Conservation (phyloP, 2,797 vertebrate species). For the Geotrypetes seraphini region DNA sequence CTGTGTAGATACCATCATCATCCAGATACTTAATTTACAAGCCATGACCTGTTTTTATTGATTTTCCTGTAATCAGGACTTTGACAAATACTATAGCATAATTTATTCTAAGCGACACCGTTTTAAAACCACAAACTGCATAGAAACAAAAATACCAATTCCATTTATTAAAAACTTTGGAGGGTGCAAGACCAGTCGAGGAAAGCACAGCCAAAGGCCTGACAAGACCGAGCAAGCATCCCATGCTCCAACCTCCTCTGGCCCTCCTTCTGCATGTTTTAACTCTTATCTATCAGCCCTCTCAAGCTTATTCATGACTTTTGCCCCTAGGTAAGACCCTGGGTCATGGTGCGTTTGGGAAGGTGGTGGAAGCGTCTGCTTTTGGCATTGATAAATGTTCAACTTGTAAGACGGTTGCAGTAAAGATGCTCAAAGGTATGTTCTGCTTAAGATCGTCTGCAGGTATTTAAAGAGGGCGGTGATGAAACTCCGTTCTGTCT, state of each 20-base stretch:
- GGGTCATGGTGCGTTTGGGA: slow-evolving; percentile 89
- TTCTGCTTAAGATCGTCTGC: slow-evolving; percentile 24
- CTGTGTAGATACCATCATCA: too few relatives aligned
- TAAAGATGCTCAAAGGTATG: slow-evolving; percentile 95
- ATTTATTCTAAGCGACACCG: too few relatives aligned
- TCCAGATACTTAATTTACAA: too few relatives aligned
- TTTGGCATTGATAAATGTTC: slow-evolving; percentile 93
- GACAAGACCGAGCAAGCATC: slow-evolving; percentile 6
- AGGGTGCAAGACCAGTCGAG: neutral
- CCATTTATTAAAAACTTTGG: too few relatives aligned
- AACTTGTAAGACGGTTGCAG: slow-evolving; percentile 92
- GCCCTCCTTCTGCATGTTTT: slow-evolving; percentile 10
- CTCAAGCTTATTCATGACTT: slow-evolving; percentile 36
- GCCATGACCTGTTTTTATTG: too few relatives aligned
- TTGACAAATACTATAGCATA: too few relatives aligned
- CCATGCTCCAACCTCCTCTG: slow-evolving; percentile 12
- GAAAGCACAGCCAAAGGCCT: neutral
- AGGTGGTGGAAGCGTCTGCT: slow-evolving; percentile 88
- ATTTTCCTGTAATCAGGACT: too few relatives aligned
- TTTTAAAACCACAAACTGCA: too few relatives aligned
- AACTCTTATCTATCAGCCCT: slow-evolving; percentile 11
- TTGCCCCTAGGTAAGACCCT: slow-evolving; percentile 79
- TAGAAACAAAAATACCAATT: too few relatives aligned
- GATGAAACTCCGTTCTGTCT: too few relatives aligned
- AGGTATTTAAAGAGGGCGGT: too few relatives aligned